A percentile compares a stretch with the other conserved stretches of the same genome.
Conservation (phyloP, 2,797 vertebrate species). For the Tamandua tetradactyla region DNA sequence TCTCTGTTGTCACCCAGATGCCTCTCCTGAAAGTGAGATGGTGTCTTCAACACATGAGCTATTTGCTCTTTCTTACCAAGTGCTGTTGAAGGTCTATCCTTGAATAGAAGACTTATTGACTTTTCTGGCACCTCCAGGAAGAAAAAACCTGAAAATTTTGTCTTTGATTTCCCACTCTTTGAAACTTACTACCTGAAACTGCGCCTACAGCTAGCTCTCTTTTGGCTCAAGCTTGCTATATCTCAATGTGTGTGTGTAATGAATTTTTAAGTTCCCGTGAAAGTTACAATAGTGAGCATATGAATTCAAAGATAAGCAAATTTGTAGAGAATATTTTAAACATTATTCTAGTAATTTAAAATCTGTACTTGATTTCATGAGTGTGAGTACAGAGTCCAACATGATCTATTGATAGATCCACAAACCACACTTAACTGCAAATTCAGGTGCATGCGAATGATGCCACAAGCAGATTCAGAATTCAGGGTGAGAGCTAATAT, state of each 20-base stretch:
- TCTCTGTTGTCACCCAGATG: not conserved
- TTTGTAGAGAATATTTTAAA: slow-evolving; percentile 34
- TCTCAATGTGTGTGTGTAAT: not conserved
- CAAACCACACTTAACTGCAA: not conserved
- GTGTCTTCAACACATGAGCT: not conserved
- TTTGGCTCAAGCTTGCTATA: not conserved
- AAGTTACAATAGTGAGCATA: not conserved
- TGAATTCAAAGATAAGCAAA: slow-evolving; percentile 22
- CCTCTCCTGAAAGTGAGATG: not conserved
- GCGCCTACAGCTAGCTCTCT: not conserved
- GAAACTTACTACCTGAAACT: not conserved
- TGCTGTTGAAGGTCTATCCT: not conserved
- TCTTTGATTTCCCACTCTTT: not conserved
- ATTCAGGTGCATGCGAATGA: not conserved
- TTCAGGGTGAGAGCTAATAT: not conserved
- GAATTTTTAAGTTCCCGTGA: slow-evolving; percentile 34
- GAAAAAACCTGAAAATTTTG: not conserved
- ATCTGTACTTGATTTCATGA: slow-evolving; percentile 11
- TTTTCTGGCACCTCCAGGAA: not conserved
- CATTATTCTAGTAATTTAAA: slow-evolving; percentile 51
- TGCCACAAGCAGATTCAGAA: not conserved
- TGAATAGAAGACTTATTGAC: not conserved
- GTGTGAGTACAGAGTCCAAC: slow-evolving; percentile 16
- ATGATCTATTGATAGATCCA: not conserved
- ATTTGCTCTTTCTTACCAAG: not conserved